These are phyloP conservation scores for Andrena cerasifolii DNA, from an alignment of 1,140 invertebrate species.

Conservation along the genomic window DNA sequence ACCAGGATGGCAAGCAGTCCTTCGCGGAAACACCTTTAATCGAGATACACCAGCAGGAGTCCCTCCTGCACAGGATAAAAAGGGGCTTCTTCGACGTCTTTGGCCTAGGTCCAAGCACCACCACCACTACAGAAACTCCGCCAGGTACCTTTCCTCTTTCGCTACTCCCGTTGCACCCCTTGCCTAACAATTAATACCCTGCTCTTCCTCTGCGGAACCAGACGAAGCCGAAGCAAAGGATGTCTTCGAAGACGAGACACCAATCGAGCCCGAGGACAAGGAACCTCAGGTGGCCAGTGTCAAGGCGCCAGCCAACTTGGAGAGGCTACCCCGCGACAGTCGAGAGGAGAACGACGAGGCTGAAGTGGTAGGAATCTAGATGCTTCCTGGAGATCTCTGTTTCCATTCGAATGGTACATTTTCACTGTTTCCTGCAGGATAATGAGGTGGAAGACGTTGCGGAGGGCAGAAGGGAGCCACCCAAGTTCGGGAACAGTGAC, in stretches of 20 bases:
- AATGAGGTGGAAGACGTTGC: conserved; percentile 57
- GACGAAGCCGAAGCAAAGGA: neutral
- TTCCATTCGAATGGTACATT: neutral
- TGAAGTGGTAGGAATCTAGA: conserved; percentile 24
- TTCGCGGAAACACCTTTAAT: conserved; percentile 61
- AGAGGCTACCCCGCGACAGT: conserved; percentile 45
- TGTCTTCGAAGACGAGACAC: neutral
- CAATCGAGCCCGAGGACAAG: neutral
- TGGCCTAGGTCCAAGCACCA: neutral
- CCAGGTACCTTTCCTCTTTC: conserved; percentile 34
- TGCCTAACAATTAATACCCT: too few species aligned
- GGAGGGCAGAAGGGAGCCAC: conserved; percentile 39
- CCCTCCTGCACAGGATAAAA: conserved; percentile 73
- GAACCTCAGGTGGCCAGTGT: neutral
- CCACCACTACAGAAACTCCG: conserved; percentile 22
- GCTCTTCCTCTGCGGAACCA: neutral
- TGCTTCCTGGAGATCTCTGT: neutral
- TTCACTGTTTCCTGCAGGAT: neutral
- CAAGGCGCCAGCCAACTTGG: neutral
- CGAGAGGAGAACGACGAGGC: conserved; percentile 41
- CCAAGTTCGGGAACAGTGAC: conserved; percentile 59
- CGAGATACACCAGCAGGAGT: conserved; percentile 64
- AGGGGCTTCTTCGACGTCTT: conserved; percentile 56
- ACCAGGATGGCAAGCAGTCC: conserved; percentile 63
- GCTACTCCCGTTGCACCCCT: too few species aligned